Evolutionary conservation across 2,888 invertebrate species (phyloP).

Genomic region (Aplocera efformata): DNA sequence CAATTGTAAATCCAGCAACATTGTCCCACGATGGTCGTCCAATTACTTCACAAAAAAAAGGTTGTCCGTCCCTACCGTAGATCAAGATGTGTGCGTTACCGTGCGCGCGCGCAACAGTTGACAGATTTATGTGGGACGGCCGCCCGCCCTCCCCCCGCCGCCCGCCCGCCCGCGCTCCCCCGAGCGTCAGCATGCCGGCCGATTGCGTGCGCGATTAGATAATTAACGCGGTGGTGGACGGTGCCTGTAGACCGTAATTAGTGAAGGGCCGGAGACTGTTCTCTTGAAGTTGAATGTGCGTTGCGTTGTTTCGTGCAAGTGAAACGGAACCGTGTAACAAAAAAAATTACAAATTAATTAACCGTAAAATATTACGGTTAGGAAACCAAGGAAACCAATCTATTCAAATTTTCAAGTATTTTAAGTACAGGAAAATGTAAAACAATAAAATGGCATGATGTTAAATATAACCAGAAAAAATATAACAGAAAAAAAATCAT

Average conservation of each 20-base stretch:
- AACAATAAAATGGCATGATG: too few species aligned
- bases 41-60: slow-evolving; percentile 32
- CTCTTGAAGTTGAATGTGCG: background rate
- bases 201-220: slow-evolving; percentile 66
- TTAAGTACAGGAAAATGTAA: too few species aligned
- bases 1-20: slow-evolving; percentile 11
- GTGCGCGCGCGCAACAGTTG: slow-evolving; percentile 55
- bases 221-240: slow-evolving; percentile 52
- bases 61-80: slow-evolving; percentile 40
- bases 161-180: slow-evolving; percentile 13
- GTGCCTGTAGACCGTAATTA: slow-evolving; percentile 17
- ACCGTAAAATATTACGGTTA: too few species aligned
- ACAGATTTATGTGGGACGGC: slow-evolving; percentile 76
- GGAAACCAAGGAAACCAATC: too few species aligned
- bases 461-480: too few species aligned
- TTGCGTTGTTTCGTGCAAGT: background rate
- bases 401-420: too few species aligned
- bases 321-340: too few species aligned
- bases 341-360: too few species aligned
- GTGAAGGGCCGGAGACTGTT: slow-evolving; percentile 1
- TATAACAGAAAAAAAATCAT: too few species aligned
- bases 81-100: slow-evolving; percentile 74
- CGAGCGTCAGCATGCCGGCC: slow-evolving; percentile 36
- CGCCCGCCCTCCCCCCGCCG: slow-evolving; percentile 26
- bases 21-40: slow-evolving; percentile 24